Conservation (phyloP, 2,888 invertebrate genomes). For the Limnephilus auricula region DNA sequence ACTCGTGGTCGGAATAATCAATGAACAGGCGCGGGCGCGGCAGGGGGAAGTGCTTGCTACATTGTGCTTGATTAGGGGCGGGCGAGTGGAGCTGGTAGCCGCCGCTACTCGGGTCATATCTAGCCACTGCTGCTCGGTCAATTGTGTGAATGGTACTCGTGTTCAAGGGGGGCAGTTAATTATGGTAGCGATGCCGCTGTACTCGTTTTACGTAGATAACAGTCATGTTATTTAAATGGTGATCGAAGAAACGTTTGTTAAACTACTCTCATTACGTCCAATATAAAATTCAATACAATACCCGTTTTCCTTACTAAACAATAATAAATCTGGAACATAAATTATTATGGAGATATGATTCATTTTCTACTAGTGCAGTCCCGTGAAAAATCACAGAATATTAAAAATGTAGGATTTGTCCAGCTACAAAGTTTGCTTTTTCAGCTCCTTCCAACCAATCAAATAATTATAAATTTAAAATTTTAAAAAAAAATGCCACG, state of each 20-base stretch:
- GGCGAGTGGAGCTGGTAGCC: not conserved
- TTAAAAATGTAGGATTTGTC: too few relatives aligned
- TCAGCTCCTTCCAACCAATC: too few relatives aligned
- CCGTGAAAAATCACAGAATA: too few relatives aligned
- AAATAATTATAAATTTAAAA: too few relatives aligned
- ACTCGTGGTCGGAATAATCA: not conserved
- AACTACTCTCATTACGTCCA: not conserved
- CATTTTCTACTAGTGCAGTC: too few relatives aligned
- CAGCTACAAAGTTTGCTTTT: too few relatives aligned
- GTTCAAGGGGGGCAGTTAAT: slow-evolving; percentile 49
- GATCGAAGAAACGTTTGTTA: not conserved
- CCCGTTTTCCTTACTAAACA: too few relatives aligned
- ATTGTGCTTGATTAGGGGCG: slow-evolving; percentile 57
- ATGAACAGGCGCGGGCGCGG: not conserved
- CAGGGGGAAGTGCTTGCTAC: slow-evolving; percentile 49
- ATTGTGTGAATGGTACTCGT: slow-evolving; percentile 50
- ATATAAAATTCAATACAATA: not conserved
- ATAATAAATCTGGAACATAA: too few relatives aligned
- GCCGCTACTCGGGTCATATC: slow-evolving; percentile 44
- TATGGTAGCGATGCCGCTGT: slow-evolving; percentile 17
- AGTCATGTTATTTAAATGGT: not conserved
- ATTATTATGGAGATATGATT: too few relatives aligned
- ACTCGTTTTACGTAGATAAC: slow-evolving; percentile 9
- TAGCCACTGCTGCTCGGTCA: slow-evolving; percentile 30
- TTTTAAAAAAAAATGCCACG: too few relatives aligned